Percentiles rank a stretch among this genome's conserved stretches.
These are phyloP conservation scores for Mormyrus proboscirostris DNA, from an alignment of 2,797 vertebrate species.

Conservation along the genomic window DNA sequence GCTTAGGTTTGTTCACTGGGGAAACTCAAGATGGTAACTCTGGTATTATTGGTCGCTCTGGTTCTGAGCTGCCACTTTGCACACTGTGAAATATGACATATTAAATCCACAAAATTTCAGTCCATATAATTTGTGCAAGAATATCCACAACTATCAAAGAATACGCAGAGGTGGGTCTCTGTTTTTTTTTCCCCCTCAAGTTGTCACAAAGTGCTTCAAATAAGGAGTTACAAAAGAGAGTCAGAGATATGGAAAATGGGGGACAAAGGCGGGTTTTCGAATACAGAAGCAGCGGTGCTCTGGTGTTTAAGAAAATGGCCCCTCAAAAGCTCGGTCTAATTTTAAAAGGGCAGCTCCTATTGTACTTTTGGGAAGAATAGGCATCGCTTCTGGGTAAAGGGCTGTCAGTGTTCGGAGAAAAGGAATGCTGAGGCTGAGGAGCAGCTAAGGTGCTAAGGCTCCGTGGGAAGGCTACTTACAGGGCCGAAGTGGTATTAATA, in stretches of 20 bases:
- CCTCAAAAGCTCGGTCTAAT: background rate
- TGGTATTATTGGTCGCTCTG: background rate
- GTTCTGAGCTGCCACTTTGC: conserved; percentile 22
- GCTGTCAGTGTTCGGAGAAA: background rate
- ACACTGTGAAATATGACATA: conserved; percentile 14
- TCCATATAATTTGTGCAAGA: conserved; percentile 21
- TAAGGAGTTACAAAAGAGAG: background rate
- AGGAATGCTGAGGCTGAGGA: background rate
- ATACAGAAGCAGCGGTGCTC: background rate
- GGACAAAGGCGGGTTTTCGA: background rate
- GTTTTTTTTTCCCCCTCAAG: background rate
- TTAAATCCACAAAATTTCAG: conserved; percentile 24
- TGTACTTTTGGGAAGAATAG: background rate
- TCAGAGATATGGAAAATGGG: background rate
- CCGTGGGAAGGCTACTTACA: background rate
- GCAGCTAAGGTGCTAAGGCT: background rate
- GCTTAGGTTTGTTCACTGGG: conserved; percentile 22
- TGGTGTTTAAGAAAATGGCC: background rate
- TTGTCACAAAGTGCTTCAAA: background rate
- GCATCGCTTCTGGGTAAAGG: background rate
- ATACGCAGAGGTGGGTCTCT: background rate
- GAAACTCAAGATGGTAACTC: conserved; percentile 32
- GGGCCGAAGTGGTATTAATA: background rate
- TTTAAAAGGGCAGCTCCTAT: background rate
- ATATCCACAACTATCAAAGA: conserved; percentile 22